These are phyloP conservation scores for Ochropacha duplaris DNA, from an alignment of 2,888 invertebrate genomes.

Conservation along the genomic window DNA sequence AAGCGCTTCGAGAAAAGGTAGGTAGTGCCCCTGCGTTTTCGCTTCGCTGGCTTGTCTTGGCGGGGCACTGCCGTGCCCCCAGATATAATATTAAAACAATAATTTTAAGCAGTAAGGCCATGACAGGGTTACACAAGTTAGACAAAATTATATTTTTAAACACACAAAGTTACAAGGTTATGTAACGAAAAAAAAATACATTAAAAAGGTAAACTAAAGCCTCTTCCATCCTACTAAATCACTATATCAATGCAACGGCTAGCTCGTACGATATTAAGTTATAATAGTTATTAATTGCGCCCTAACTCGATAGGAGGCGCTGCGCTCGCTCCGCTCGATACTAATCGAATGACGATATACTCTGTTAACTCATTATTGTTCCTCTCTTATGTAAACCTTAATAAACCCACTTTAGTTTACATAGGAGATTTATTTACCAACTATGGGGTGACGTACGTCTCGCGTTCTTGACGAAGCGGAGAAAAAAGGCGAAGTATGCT, in stretches of 20 bases:
- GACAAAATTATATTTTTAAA: too few relatives aligned
- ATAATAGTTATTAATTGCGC: constrained; percentile 46
- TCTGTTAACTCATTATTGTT: constrained; percentile 30
- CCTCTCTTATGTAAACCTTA: constrained; percentile 4
- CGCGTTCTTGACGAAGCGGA: too few relatives aligned
- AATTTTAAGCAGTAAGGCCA: too few relatives aligned
- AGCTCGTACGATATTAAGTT: constrained; percentile 35
- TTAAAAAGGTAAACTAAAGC: neutral
- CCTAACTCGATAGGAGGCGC: constrained; percentile 29
- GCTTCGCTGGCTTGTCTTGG: too few relatives aligned
- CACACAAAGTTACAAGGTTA: too few relatives aligned
- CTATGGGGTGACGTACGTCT: neutral
- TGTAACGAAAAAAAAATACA: too few relatives aligned
- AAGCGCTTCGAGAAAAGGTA: too few relatives aligned
- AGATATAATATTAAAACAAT: too few relatives aligned
- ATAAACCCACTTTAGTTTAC: neutral
- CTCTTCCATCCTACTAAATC: neutral
- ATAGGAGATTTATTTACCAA: neutral
- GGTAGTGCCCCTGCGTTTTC: too few relatives aligned
- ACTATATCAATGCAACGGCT: constrained; percentile 9
- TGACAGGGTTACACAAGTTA: too few relatives aligned
- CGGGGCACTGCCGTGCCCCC: too few relatives aligned
- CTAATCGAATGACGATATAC: constrained; percentile 30
- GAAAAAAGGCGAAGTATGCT: too few relatives aligned
- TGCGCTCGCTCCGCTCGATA: constrained; percentile 21